Evolutionary conservation across 2,797 vertebrate genomes (phyloP).

Genomic region (Sternotherus odoratus): DNA sequence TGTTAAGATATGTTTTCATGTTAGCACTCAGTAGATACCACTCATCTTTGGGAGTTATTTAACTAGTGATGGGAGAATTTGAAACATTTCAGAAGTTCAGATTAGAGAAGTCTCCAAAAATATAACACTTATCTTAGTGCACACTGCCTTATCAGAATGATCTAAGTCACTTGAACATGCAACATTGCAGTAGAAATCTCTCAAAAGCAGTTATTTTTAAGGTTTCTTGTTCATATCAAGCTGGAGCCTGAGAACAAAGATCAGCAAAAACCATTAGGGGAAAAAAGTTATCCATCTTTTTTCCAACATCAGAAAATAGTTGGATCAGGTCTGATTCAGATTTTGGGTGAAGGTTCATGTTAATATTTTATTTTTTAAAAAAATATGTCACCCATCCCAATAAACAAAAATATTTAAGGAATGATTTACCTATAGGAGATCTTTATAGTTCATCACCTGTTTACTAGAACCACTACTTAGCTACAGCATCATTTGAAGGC

Average conservation of each 20-base stretch:
- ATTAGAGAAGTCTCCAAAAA: not conserved
- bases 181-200: not conserved
- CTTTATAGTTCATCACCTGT: not conserved
- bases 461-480: not conserved
- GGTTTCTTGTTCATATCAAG: not conserved
- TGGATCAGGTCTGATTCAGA: not conserved
- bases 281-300: not conserved
- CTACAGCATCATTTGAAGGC: not conserved
- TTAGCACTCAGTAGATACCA: not conserved
- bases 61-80: not conserved
- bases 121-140: not conserved
- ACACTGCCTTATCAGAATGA: not conserved
- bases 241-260: not conserved
- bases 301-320: not conserved
- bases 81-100: not conserved
- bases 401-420: not conserved
- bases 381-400: not conserved
- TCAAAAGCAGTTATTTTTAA: not conserved
- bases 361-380: not conserved
- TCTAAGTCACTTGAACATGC: not conserved
- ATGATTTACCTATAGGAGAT: not conserved
- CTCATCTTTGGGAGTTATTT: not conserved
- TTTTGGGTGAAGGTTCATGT: not conserved
- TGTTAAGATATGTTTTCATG: not conserved
- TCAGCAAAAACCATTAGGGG: not conserved